Evolutionary conservation across 2,888 invertebrate species (phyloP).

Genomic region (Dryobotodes eremita): DNA sequence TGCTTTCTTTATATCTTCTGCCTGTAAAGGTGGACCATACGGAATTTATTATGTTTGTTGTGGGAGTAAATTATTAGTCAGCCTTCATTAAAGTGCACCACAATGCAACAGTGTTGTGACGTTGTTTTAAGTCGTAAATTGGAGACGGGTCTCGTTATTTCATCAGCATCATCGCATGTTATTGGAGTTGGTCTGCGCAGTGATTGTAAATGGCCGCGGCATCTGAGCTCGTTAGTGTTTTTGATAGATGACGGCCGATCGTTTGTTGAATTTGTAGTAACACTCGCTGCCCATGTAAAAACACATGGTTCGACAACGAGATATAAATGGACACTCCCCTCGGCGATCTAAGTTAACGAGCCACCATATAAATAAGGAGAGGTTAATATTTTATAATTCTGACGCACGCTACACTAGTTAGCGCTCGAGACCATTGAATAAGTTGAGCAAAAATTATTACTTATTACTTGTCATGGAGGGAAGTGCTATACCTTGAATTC

Average conservation of each 20-base stretch:
- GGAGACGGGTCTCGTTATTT: slow-evolving; percentile 77
- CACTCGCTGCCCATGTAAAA: slow-evolving; percentile 87
- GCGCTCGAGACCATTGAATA: slow-evolving; percentile 71
- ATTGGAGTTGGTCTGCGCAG: slow-evolving; percentile 80
- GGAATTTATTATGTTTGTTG: slow-evolving; percentile 33
- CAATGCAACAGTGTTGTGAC: slow-evolving; percentile 76
- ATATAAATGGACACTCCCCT: slow-evolving; percentile 89
- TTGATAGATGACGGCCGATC: slow-evolving; percentile 90
- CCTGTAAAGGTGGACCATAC: slow-evolving; percentile 5
- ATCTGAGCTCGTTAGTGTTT: slow-evolving; percentile 89
- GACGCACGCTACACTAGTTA: slow-evolving; percentile 77
- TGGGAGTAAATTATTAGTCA: slow-evolving; percentile 50
- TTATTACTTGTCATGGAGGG: slow-evolving; percentile 52
- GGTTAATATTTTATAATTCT: slow-evolving; percentile 85
- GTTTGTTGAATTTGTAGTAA: slow-evolving; percentile 89
- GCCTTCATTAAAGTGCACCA: slow-evolving; percentile 58
- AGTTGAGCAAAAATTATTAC: slow-evolving; percentile 69
- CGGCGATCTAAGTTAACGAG: slow-evolving; percentile 90
- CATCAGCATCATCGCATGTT: slow-evolving; percentile 86
- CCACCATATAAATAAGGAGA: slow-evolving; percentile 88
- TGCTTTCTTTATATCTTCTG: slow-evolving; percentile 15
- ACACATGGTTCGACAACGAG: slow-evolving; percentile 88
- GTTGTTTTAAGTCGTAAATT: slow-evolving; percentile 75
- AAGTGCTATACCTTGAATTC: slow-evolving; percentile 54
- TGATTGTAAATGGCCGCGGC: slow-evolving; percentile 88